Conservation (phyloP, 2,888 invertebrate species). For the Cosmopolites sordidus region DNA sequence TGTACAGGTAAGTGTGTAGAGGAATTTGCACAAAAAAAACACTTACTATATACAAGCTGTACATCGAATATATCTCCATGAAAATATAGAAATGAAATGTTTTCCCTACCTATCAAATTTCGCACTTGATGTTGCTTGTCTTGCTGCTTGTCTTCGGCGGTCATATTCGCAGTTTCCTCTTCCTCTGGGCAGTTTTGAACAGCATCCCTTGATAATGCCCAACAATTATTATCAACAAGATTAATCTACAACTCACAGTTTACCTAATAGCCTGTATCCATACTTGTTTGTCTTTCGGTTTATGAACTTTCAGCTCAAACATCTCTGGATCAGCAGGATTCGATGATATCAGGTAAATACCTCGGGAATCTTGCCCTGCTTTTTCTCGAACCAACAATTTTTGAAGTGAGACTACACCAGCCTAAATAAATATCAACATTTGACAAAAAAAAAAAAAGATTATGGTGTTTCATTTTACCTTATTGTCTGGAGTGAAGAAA, state of each 20-base stretch:
- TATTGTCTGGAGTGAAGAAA: constrained; percentile 91
- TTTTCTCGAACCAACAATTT: constrained; percentile 91
- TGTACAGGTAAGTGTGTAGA: not conserved
- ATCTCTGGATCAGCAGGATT: constrained; percentile 91
- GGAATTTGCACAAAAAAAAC: not conserved
- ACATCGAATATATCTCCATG: not conserved
- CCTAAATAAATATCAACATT: too few relatives aligned
- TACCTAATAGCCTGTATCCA: constrained; percentile 87
- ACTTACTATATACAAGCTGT: constrained; percentile 2
- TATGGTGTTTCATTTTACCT: constrained; percentile 54
- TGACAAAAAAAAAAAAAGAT: constrained; percentile 13
- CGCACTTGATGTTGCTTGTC: constrained; percentile 75
- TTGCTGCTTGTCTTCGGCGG: constrained; percentile 74
- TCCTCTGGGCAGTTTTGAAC: constrained; percentile 83
- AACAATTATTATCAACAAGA: constrained; percentile 3
- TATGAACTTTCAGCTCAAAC: constrained; percentile 87
- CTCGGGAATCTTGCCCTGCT: constrained; percentile 82
- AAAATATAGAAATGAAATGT: not conserved
- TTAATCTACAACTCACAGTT: constrained; percentile 22
- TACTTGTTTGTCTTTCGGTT: constrained; percentile 81
- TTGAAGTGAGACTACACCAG: constrained; percentile 88
- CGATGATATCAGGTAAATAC: constrained; percentile 89
- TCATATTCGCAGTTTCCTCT: constrained; percentile 65
- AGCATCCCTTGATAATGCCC: constrained; percentile 55
- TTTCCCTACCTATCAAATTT: constrained; percentile 46